Conservation (phyloP, 2,888 invertebrate species). For the Stegophylla sp. region DNA sequence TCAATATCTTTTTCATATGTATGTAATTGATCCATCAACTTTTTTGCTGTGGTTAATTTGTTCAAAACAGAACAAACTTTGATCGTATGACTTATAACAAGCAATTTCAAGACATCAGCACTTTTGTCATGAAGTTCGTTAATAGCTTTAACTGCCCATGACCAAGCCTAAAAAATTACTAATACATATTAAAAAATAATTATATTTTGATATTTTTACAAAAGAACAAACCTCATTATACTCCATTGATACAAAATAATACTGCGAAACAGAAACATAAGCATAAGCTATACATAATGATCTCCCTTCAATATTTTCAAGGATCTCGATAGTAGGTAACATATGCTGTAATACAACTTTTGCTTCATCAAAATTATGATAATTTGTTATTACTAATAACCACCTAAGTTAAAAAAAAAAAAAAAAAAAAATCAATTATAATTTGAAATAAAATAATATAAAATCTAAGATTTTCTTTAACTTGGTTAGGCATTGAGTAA, state of each 20-base stretch:
- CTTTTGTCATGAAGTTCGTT: slow-evolving; percentile 34
- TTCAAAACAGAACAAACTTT: slow-evolving; percentile 39
- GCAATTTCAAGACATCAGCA: slow-evolving; percentile 14
- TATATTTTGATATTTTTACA: too few species aligned
- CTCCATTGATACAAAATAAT: slow-evolving; percentile 44
- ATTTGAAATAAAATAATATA: background rate
- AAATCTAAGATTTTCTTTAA: slow-evolving; percentile 65
- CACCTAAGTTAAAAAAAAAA: slow-evolving; percentile 37
- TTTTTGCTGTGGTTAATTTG: slow-evolving; percentile 40
- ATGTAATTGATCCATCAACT: slow-evolving; percentile 40
- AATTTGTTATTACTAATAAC: slow-evolving; percentile 42
- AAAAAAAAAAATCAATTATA: slow-evolving; percentile 9
- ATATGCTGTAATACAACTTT: slow-evolving; percentile 34
- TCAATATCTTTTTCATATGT: slow-evolving; percentile 37
- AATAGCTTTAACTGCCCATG: slow-evolving; percentile 46
- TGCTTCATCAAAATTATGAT: slow-evolving; percentile 44
- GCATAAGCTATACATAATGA: slow-evolving; percentile 30
- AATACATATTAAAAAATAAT: background rate
- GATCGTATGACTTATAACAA: slow-evolving; percentile 32
- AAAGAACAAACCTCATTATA: slow-evolving; percentile 37
- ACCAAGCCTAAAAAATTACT: slow-evolving; percentile 35
- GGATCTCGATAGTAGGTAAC: background rate
- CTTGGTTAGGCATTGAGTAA: slow-evolving; percentile 87
- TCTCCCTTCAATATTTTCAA: slow-evolving; percentile 25
- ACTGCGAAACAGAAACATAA: slow-evolving; percentile 47